Evolutionary conservation across 1,140 invertebrate genomes (phyloP), one percentile per base, ranked within the genome.

Genomic region (Palaemon carinicauda): DNA sequence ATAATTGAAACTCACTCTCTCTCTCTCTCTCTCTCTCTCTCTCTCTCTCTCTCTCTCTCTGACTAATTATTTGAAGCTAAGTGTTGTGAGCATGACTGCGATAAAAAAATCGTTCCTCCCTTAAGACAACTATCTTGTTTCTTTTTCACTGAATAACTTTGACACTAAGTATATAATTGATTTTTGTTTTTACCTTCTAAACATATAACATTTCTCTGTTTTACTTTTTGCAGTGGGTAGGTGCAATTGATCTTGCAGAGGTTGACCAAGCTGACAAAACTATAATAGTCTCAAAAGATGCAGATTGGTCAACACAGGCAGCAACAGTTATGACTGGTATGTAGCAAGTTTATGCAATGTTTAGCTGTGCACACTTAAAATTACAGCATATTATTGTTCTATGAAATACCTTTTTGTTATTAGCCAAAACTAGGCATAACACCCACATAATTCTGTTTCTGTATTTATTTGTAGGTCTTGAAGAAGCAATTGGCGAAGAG

Each of bases 251-350:
- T 92, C 93, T 99, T 89, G 94, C 93, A 83, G 93, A 94, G 89
- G 99, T 98, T 93, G 96, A 98, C 7, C 93, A 95, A 86, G 98
- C 98, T 41, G 96, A 99, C 93, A 93, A 94, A 7, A 99, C 97
- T 92, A 94, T 99, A 81, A 92, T 98, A 65, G 96, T 99, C 3
- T 94, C 96, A 78, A 92, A 94, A 51, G 94, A 95, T 60, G 94
- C 93, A 24, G 93, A 93, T 60, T 97, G 97, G 95, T 92, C 94
- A 27, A 94, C 96, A 53, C 98, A 99, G 92, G 95, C 94, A 91
- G 51, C 51, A 17, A 19, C 65, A 29, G 87, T 89, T 15, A 77
- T 89, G 21, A 73, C 75, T 27, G 87, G 87, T 88, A 51, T 65
- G 81, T 12, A 31, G 17, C 33, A 24, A 5, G 31, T 1, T 19